Evolutionary conservation across 2,888 invertebrate species (phyloP), one percentile per base, ranked within the genome.

Genomic region (Myathropa florea): DNA sequence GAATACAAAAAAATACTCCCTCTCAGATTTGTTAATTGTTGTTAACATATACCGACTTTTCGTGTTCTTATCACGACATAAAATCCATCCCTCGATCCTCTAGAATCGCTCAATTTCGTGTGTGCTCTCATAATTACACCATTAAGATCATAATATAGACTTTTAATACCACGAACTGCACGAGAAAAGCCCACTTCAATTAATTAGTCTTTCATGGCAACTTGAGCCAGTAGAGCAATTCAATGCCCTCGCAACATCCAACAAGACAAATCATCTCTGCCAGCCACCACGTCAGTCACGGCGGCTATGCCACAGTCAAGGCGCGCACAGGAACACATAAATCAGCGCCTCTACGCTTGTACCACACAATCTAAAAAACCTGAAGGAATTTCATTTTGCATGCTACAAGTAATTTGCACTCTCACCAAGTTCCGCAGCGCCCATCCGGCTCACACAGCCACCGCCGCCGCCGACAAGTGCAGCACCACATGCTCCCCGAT

Each of bases 281-380:
- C 36, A 73, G 36, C 39, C 18, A 36, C 53, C 53, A 36, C 57
- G 57, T 14, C 9, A 55, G 46, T 33, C 18, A 24, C 53, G 33
- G 36, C 46, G 12, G 23, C 65, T 7, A 26, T 46, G 46, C 12
- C 57, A 55, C 28, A 39, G 60, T 30, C 46, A n/a, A 76, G 82
- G 67, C 81, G 77, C 72, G 64, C 70, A 81, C 81, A 86, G 82
- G 75, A 83, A 86, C 86, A 75, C 86, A 86, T 86, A 83, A 86
- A 86, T 86, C 86, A 86, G 85, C 85, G 85, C 85, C 85, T 85
- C 77, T 85, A 82, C 83, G 78, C 78, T 78, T 83, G 83, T 83
- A 79, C 64, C 78, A 57, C 77, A 79, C 78, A 79, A 76, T 82
- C 71, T 53, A 57, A 64, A 33, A 79, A 75, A 82, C 82, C 77